Conservation (phyloP, 2,797 vertebrate genomes). For the Pangasius larnaudii region DNA sequence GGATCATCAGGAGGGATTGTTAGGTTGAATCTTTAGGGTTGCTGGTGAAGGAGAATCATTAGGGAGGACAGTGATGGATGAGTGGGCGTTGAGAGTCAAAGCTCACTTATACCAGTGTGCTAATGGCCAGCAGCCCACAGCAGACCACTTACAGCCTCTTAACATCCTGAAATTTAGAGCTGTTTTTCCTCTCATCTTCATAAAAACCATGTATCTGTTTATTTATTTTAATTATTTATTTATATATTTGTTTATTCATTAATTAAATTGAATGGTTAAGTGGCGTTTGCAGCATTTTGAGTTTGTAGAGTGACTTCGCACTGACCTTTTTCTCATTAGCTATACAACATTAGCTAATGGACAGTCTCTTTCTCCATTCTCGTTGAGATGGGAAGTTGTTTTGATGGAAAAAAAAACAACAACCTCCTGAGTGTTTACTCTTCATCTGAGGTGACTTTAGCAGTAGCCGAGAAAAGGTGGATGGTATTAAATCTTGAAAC, state of each 20-base stretch:
- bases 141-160: conserved; percentile 17
- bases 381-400: conserved; percentile 20
- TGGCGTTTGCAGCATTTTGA: conserved; percentile 24
- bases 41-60: conserved; percentile 10
- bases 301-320: conserved; percentile 5
- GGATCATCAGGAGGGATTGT: background rate
- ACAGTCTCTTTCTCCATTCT: background rate
- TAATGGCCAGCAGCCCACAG: conserved; percentile 22
- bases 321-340: conserved; percentile 29
- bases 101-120: conserved; percentile 8
- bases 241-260: conserved; percentile 5
- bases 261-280: conserved; percentile 23
- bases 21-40: conserved; percentile 6
- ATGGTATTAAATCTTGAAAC: background rate
- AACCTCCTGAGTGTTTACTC: conserved; percentile 1
- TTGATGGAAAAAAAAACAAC: background rate
- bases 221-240: conserved; percentile 18
- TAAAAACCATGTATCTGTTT: background rate
- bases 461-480: background rate
- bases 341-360: conserved; percentile 33
- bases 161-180: background rate
- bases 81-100: conserved; percentile 24
- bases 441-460: background rate
- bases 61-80: conserved; percentile 6
- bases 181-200: conserved; percentile 4